Conservation (phyloP, 2,797 vertebrate genomes). For the Xiphorhynchus erythropygius region DNA sequence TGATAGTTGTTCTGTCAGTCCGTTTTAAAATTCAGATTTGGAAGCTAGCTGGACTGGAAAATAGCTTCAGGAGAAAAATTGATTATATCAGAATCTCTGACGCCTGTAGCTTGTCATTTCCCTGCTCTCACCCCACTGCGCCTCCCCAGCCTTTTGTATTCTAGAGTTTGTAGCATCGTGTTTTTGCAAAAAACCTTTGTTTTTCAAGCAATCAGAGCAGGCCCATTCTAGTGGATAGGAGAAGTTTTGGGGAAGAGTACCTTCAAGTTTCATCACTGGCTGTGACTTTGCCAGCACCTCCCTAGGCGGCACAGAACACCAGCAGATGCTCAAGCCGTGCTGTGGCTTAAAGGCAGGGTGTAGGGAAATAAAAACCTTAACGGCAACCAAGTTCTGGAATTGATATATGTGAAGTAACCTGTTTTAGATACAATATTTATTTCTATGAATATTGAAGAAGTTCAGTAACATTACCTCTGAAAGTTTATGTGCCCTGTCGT, state of each 20-base stretch:
- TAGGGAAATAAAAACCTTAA: neutral
- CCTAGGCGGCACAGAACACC: neutral
- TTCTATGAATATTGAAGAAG: neutral
- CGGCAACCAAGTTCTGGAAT: neutral
- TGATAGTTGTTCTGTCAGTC: conserved; percentile 20
- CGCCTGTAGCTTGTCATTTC: neutral
- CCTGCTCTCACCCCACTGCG: neutral
- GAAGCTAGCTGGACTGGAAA: conserved; percentile 52
- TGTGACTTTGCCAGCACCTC: neutral
- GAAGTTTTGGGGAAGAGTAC: neutral
- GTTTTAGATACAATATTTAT: neutral
- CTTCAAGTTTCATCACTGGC: neutral
- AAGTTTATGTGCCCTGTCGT: conserved; percentile 89
- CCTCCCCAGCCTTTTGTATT: neutral
- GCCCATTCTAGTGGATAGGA: neutral
- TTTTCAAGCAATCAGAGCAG: neutral
- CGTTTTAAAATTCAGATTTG: conserved; percentile 25
- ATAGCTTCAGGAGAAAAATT: conserved; percentile 43
- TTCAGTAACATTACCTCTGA: conserved; percentile 85
- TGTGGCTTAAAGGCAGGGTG: neutral
- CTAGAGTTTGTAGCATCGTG: neutral
- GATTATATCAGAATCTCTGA: conserved; percentile 27
- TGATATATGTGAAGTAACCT: neutral
- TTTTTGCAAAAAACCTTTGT: neutral
- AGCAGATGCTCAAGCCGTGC: neutral